Percentiles rank a stretch among this genome's conserved stretches.
phyloP scores from a whole-genome alignment of 2,888 invertebrate species.

The Urechis unicinctus region DNA sequence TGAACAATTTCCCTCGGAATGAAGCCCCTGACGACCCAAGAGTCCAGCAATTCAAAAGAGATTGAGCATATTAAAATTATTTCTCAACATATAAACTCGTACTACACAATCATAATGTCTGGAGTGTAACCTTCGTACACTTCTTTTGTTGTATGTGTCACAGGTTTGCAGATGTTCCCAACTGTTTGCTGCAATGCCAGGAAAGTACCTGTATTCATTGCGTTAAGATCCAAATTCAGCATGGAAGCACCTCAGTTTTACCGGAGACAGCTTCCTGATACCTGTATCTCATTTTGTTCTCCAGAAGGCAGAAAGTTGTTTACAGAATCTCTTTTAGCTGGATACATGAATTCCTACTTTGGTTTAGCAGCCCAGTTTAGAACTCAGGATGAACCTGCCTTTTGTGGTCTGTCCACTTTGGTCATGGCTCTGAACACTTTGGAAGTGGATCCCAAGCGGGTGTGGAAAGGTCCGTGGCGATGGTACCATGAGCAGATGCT shows the following conservation, averaged over 20 bases:
- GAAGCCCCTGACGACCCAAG: too few species aligned
- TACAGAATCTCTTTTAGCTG: slow-evolving; percentile 35
- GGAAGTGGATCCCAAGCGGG: slow-evolving; percentile 24
- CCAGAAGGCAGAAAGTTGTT: slow-evolving; percentile 45
- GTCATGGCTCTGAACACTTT: slow-evolving; percentile 49
- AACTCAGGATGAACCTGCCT: slow-evolving; percentile 51
- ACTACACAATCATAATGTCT: too few species aligned
- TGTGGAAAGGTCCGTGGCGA: slow-evolving; percentile 37
- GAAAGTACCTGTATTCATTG: too few species aligned
- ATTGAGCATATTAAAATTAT: too few species aligned
- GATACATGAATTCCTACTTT: slow-evolving; percentile 47
- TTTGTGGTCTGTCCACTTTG: slow-evolving; percentile 50
- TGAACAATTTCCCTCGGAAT: too few species aligned
- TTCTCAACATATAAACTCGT: too few species aligned
- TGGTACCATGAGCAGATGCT: slow-evolving; percentile 53
- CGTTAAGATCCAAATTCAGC: too few species aligned
- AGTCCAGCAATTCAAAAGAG: too few species aligned
- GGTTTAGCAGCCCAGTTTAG: slow-evolving; percentile 48
- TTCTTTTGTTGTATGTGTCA: too few species aligned
- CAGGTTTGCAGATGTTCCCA: too few species aligned
- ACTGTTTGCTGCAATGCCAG: too few species aligned
- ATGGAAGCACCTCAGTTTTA: slow-evolving; percentile 26
- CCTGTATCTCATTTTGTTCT: slow-evolving; percentile 45
- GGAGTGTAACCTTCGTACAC: too few species aligned
- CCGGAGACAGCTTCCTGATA: slow-evolving; percentile 39